Evolutionary conservation across 2,797 vertebrate species (phyloP).

Genomic region (Myiotriccus ornatus): DNA sequence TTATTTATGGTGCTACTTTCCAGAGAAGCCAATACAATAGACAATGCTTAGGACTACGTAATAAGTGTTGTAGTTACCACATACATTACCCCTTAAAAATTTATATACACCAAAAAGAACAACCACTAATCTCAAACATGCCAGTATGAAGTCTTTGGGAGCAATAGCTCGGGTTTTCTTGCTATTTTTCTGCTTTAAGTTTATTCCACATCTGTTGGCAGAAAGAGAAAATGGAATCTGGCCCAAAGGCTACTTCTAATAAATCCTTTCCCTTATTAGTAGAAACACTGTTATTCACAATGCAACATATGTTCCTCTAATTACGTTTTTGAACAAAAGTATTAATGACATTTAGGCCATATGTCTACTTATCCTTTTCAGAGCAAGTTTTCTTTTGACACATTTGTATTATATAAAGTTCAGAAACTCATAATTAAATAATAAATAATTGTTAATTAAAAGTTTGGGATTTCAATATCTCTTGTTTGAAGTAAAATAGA

Average conservation of each 20-base stretch:
- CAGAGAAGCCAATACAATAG: neutral
- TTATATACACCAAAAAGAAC: neutral
- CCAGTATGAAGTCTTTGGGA: neutral
- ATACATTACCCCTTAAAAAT: neutral
- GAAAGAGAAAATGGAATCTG: neutral
- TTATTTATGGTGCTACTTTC: neutral
- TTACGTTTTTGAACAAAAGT: neutral
- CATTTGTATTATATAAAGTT: neutral
- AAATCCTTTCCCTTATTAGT: neutral
- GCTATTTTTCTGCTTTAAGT: neutral
- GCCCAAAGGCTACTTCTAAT: neutral
- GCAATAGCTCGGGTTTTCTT: neutral
- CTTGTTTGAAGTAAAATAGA: constrained; percentile 6
- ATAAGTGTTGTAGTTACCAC: neutral
- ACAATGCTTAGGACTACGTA: neutral
- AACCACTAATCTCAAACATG: neutral
- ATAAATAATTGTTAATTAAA: neutral
- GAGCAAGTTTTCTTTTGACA: neutral
- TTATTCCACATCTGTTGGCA: neutral
- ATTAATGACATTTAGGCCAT: neutral
- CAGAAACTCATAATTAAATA: neutral
- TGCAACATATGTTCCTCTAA: neutral
- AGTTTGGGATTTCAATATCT: neutral
- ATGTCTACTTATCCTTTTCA: constrained; percentile 1
- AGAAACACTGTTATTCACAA: neutral